A percentile compares a stretch with the other conserved stretches of the same genome.
These are phyloP conservation scores for Otolemur garnettii DNA, from an alignment of 2,113 vertebrate genomes.

Conservation along the genomic window DNA sequence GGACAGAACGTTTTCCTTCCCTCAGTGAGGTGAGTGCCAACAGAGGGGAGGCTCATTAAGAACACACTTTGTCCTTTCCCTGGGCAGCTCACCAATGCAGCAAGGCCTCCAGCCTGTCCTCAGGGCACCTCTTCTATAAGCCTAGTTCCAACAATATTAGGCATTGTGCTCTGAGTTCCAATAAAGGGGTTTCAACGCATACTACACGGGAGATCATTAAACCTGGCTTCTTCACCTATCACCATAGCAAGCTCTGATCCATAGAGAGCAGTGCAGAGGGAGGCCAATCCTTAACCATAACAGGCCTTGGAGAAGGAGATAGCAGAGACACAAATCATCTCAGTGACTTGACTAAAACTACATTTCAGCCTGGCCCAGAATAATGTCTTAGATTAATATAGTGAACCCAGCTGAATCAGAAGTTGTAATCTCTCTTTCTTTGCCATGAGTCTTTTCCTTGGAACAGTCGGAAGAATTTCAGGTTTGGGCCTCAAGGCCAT, in stretches of 20 bases:
- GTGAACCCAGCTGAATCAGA: not conserved
- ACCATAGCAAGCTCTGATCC: not conserved
- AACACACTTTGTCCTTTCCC: not conserved
- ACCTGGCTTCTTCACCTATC: not conserved
- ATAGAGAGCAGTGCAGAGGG: not conserved
- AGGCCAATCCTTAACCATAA: not conserved
- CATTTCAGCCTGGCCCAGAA: not conserved
- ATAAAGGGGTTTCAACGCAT: not conserved
- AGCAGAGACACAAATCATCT: not conserved
- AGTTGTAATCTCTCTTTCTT: not conserved
- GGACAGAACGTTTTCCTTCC: conserved; percentile 86
- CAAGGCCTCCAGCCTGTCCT: not conserved
- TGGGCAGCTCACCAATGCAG: not conserved
- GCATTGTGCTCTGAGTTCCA: not conserved
- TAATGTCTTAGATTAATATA: not conserved
- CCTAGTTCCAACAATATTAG: not conserved
- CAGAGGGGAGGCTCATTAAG: rapidly evolving
- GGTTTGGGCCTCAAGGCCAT: not conserved
- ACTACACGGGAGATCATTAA: not conserved
- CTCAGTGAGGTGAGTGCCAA: conserved; percentile 86
- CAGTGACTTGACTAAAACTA: not conserved
- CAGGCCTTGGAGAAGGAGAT: not conserved
- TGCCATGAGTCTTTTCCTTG: not conserved
- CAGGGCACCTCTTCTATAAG: not conserved
- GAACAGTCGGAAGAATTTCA: not conserved